A percentile compares a stretch with the other conserved stretches of the same genome.
phyloP scores from a whole-genome alignment of 2,113 vertebrate genomes.

The Mastomys coucha region DNA sequence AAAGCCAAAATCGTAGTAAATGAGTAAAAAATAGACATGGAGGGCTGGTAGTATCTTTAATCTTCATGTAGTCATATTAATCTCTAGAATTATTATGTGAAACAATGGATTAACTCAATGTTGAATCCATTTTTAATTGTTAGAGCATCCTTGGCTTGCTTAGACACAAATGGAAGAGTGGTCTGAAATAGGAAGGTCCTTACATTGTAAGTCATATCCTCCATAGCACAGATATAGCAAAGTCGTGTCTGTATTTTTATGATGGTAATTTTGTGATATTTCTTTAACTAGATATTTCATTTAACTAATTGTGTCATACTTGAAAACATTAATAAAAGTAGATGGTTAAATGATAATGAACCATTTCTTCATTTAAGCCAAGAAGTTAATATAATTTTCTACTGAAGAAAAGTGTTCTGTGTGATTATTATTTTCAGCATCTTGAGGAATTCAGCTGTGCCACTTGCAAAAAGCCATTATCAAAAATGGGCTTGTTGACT shows the following conservation, averaged over 20 bases:
- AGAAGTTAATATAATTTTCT: not conserved
- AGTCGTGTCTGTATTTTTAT: not conserved
- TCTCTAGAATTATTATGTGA: not conserved
- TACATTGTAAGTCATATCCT: not conserved
- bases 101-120: not conserved
- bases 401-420: not conserved
- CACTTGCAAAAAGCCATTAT: not conserved
- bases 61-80: not conserved
- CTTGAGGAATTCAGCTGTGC: not conserved
- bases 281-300: not conserved
- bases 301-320: not conserved
- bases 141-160: not conserved
- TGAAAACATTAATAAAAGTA: slow-evolving; percentile 14
- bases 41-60: not conserved
- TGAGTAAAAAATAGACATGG: not conserved
- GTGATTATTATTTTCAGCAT: not conserved
- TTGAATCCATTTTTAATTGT: not conserved
- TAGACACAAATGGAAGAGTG: not conserved
- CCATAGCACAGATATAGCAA: not conserved
- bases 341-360: not conserved
- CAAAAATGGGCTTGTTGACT: not conserved
- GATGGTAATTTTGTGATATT: not conserved
- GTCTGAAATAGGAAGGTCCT: not conserved
- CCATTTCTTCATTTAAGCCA: not conserved
- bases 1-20: not conserved